These are phyloP conservation scores for Forbesichthys papilliferus DNA, from an alignment of 2,113 vertebrate genomes.

Conservation along the genomic window DNA sequence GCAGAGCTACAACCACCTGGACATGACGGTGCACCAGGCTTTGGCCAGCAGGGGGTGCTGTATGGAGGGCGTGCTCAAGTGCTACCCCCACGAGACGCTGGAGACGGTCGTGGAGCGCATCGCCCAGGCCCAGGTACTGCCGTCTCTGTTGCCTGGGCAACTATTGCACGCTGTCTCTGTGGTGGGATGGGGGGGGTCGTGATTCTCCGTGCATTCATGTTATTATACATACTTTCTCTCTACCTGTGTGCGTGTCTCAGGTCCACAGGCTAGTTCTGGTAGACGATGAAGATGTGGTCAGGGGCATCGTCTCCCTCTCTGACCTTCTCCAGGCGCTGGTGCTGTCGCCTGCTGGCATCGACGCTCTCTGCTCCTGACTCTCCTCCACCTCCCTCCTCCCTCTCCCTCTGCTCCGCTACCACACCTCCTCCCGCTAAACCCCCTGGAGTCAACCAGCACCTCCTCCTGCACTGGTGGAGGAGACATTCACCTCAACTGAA, in stretches of 20 bases:
- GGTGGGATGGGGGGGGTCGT: no score
- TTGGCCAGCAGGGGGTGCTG: conserved; percentile 78
- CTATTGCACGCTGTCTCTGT: no score
- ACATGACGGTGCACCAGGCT: conserved; percentile 87
- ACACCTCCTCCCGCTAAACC: conserved; percentile 3
- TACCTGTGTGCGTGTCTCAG: conserved; percentile 58
- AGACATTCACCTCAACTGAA: conserved; percentile 1
- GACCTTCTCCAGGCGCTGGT: conserved; percentile 96
- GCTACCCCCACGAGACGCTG: conserved; percentile 88
- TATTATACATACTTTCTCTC: not conserved
- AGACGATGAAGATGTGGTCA: conserved; percentile 82
- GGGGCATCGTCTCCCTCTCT: conserved; percentile 93
- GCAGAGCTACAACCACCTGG: conserved; percentile 92
- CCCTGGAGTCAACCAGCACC: not conserved
- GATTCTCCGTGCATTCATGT: no score
- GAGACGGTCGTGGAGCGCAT: conserved; percentile 91
- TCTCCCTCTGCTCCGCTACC: not conserved
- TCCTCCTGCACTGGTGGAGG: not conserved
- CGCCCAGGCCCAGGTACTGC: conserved; percentile 84
- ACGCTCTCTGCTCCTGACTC: conserved; percentile 87
- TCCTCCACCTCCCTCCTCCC: not conserved
- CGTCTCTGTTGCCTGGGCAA: no score
- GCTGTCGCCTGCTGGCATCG: conserved; percentile 93
- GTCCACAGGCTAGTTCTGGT: conserved; percentile 96
- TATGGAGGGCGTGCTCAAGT: conserved; percentile 91